A percentile compares a stretch with the other conserved stretches of the same genome.
phyloP scores from a whole-genome alignment of 1,140 invertebrate genomes.

The Megathymus violae region DNA sequence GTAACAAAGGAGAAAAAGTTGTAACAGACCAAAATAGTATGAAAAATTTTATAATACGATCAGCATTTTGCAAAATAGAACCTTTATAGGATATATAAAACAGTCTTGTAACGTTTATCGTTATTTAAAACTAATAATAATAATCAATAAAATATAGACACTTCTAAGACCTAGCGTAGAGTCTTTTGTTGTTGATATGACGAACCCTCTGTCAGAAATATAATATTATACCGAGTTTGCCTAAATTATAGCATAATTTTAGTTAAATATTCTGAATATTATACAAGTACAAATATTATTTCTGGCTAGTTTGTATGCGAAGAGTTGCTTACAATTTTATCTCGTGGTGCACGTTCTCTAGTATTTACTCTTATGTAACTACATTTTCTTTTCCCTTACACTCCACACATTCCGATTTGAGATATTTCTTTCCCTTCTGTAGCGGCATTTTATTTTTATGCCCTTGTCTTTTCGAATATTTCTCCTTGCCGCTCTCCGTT shows the following conservation, averaged over 20 bases:
- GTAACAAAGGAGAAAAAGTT: not conserved
- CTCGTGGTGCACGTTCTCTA: conserved; percentile 25
- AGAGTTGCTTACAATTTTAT: conserved; percentile 34
- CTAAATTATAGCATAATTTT: too few relatives aligned
- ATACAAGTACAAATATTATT: too few relatives aligned
- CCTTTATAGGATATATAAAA: too few relatives aligned
- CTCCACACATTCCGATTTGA: conserved; percentile 57
- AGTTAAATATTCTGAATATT: too few relatives aligned
- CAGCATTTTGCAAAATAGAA: too few relatives aligned
- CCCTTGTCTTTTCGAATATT: conserved; percentile 65
- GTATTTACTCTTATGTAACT: conserved; percentile 39
- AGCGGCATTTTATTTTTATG: conserved; percentile 71
- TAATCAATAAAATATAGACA: too few relatives aligned
- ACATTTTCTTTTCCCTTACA: conserved; percentile 39
- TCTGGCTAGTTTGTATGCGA: conserved; percentile 22
- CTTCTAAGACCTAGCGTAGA: too few relatives aligned
- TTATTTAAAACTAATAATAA: too few relatives aligned
- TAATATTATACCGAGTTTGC: too few relatives aligned
- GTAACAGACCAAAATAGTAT: not conserved
- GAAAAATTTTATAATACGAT: not conserved
- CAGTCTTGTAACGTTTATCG: too few relatives aligned
- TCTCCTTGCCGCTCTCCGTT: conserved; percentile 50
- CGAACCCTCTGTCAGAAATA: too few relatives aligned
- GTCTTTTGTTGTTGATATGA: too few relatives aligned
- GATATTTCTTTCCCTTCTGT: conserved; percentile 57